A percentile compares a stretch with the other conserved stretches of the same genome.
Evolutionary conservation across 2,888 invertebrate species (phyloP).

Genomic region (Chironomus riparius): DNA sequence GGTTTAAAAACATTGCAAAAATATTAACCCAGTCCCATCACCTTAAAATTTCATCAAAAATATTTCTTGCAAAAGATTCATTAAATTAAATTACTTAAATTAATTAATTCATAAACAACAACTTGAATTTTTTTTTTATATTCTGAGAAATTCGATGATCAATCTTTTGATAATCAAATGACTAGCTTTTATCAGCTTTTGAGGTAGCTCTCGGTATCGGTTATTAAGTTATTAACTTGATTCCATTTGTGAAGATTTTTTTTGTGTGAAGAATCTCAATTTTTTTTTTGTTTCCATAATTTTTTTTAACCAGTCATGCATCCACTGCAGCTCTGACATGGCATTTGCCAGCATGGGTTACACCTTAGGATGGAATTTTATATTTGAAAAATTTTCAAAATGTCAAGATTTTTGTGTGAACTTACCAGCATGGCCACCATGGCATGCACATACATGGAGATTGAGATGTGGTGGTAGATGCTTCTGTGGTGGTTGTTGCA

Average conservation of each 20-base stretch:
- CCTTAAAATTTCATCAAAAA: background rate
- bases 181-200: background rate
- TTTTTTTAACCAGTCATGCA: background rate
- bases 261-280: background rate
- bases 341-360: slow-evolving; percentile 3
- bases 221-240: background rate
- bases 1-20: too few species aligned
- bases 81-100: background rate
- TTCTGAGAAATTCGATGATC: background rate
- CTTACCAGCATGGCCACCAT: slow-evolving; percentile 17
- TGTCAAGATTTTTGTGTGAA: background rate
- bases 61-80: background rate
- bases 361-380: background rate
- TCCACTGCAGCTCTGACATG: background rate
- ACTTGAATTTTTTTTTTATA: background rate
- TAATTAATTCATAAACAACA: background rate
- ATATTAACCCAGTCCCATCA: background rate
- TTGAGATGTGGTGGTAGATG: background rate
- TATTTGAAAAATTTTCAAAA: too few species aligned
- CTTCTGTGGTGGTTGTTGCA: background rate
- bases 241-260: background rate
- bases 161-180: background rate
- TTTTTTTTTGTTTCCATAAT: background rate
- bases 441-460: background rate
- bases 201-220: background rate